These are phyloP conservation scores for Arrhopalites spinosus DNA, from an alignment of 2,888 invertebrate species.

Conservation along the genomic window DNA sequence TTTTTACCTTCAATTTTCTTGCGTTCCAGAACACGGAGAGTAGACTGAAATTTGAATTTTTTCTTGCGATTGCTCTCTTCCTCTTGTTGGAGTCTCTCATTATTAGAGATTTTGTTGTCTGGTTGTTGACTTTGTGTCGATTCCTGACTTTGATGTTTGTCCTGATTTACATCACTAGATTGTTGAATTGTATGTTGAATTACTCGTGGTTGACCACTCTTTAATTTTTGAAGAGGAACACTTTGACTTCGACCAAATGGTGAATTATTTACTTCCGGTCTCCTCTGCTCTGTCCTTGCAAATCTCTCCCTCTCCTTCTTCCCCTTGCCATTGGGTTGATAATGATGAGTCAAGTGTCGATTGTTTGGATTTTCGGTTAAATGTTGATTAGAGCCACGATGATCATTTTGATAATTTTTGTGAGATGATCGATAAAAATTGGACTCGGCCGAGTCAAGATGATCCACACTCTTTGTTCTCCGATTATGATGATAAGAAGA, in stretches of 20 bases:
- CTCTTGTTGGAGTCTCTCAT: neutral
- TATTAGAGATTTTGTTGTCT: too few species aligned
- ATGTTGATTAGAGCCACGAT: too few species aligned
- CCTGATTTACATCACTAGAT: neutral
- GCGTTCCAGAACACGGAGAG: slow-evolving; percentile 79
- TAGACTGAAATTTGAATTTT: slow-evolving; percentile 82
- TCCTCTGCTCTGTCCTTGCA: neutral
- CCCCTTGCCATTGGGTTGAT: slow-evolving; percentile 1
- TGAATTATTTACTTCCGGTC: slow-evolving; percentile 26
- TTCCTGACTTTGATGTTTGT: neutral
- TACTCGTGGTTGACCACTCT: slow-evolving; percentile 27
- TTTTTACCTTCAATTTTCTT: slow-evolving; percentile 71
- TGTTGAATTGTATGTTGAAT: slow-evolving; percentile 7
- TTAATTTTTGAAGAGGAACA: slow-evolving; percentile 20
- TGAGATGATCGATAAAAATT: neutral
- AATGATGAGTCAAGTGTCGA: neutral
- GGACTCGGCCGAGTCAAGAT: slow-evolving; percentile 42
- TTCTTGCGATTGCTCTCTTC: slow-evolving; percentile 59
- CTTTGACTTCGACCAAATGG: slow-evolving; percentile 48
- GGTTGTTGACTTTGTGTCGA: neutral
- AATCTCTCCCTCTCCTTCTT: neutral
- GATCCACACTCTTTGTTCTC: slow-evolving; percentile 54
- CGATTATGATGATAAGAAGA: slow-evolving; percentile 31
- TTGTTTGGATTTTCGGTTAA: neutral
- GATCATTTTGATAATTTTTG: slow-evolving; percentile 10